Base-by-base conservation (phyloP, 2,888 invertebrate species). In the Sinhomidia bicolor region DNA sequence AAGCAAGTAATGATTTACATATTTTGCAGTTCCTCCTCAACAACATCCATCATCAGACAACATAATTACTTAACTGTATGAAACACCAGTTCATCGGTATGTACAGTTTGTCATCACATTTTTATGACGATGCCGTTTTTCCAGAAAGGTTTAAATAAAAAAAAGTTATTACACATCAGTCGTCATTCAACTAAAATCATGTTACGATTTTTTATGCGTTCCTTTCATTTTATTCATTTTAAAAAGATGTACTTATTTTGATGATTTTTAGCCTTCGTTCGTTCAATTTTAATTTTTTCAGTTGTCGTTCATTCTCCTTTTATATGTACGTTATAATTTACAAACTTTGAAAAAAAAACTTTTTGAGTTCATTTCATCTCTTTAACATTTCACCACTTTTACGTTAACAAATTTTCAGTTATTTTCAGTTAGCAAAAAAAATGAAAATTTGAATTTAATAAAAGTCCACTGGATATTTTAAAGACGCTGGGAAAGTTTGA, bases 21-120 rank as follows among this genome's bases (percentile, higher is more conserved):
- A 71, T 85, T 78, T 78, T 85, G 36, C 85, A 85, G 78, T 85
- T 78, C 17, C 62, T 65, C 41, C 81, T 60, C 84, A 74, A 54
- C 71, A 74, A 74, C 60, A 74, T 84, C 84, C 68, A 65, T 81
- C 81, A 81, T 36, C 36, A 62, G 29, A 62, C 29, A 68, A 17
- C 65, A 68, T 68, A 41, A 54, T 54, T 57, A 57, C 60, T 62
- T 5, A 29, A 23, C 62, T 29, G 62, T 23, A 14, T 62, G 3
- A 62, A 62, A 26, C 29, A 79, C 17, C 68, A 82, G 23, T 47
- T 23, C 71, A 71, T 17, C 36, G 71, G 74, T 71, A 47, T 36
- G 65, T 36, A 36, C 54, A 83, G 54, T 83, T 83, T 83, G 54
- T 71, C 83, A 57, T 68, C 68, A 44, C 26, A 26, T 62, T 62